Percentiles rank a stretch among this genome's conserved stretches.
Evolutionary conservation across 1,140 invertebrate species (phyloP).

Genomic region (Musca vetustissima): DNA sequence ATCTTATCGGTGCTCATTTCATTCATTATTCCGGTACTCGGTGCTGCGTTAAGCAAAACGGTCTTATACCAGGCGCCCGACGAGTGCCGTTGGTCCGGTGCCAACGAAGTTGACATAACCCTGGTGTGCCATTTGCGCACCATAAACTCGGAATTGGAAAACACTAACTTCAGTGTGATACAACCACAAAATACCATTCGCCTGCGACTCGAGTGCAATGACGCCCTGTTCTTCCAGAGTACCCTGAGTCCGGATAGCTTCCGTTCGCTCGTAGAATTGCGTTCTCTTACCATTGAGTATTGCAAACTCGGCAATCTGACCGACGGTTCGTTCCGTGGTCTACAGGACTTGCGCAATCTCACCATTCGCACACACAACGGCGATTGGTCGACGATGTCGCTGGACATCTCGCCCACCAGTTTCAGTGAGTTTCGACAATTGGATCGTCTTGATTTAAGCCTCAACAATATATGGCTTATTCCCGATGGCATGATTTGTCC

Average conservation of each 20-base stretch:
- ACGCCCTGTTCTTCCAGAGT: slow-evolving; percentile 82
- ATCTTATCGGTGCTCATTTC: slow-evolving; percentile 60
- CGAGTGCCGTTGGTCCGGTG: slow-evolving; percentile 79
- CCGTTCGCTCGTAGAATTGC: slow-evolving; percentile 76
- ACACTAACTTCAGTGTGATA: slow-evolving; percentile 86
- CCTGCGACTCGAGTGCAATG: slow-evolving; percentile 79
- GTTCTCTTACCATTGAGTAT: slow-evolving; percentile 82
- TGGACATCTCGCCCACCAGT: slow-evolving; percentile 74
- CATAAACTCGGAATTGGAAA: slow-evolving; percentile 86
- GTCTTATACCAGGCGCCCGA: slow-evolving; percentile 79
- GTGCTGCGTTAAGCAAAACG: slow-evolving; percentile 69
- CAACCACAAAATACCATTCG: slow-evolving; percentile 84
- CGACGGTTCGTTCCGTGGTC: slow-evolving; percentile 77
- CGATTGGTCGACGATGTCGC: slow-evolving; percentile 82
- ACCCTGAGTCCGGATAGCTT: slow-evolving; percentile 84
- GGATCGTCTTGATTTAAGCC: slow-evolving; percentile 79
- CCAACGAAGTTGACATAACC: slow-evolving; percentile 69
- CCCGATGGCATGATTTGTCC: slow-evolving; percentile 82
- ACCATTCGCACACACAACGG: slow-evolving; percentile 86
- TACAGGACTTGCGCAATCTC: slow-evolving; percentile 78
- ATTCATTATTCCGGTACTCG: slow-evolving; percentile 68
- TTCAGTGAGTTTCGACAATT: slow-evolving; percentile 73
- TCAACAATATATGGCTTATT: slow-evolving; percentile 85
- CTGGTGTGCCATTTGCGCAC: slow-evolving; percentile 78
- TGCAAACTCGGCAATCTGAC: slow-evolving; percentile 89